Evolutionary conservation across 2,888 invertebrate species (phyloP).

Genomic region (Drosophila atroscutellata): DNA sequence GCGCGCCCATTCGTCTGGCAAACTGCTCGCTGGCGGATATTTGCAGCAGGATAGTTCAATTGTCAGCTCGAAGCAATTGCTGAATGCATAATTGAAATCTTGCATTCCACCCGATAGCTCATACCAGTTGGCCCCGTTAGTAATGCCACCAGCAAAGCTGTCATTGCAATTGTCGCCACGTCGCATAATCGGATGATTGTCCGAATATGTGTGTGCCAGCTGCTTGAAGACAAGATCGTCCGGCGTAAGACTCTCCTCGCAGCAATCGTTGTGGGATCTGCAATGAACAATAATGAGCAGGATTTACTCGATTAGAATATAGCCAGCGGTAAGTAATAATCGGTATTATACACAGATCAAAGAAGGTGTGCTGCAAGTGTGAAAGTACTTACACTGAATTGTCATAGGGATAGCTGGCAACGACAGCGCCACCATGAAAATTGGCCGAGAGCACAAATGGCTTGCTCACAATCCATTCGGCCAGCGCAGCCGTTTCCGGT

Average conservation of each 20-base stretch:
- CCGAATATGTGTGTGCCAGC: conserved; percentile 91
- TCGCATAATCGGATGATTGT: conserved; percentile 91
- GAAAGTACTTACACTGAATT: conserved; percentile 88
- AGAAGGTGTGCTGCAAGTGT: background rate
- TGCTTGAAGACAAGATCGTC: conserved; percentile 93
- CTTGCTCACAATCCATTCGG: conserved; percentile 93
- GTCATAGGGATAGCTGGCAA: conserved; percentile 99
- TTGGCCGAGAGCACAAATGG: conserved; percentile 98
- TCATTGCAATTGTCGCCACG: conserved; percentile 91
- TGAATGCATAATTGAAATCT: conserved; percentile 98
- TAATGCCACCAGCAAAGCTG: conserved; percentile 91
- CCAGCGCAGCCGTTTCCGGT: conserved; percentile 94
- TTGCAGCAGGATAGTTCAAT: conserved; percentile 98
- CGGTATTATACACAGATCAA: background rate
- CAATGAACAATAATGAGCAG: conserved; percentile 1
- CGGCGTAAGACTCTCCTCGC: conserved; percentile 91
- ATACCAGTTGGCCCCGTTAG: conserved; percentile 97
- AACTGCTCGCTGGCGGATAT: conserved; percentile 90
- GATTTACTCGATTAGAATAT: background rate
- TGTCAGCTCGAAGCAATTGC: conserved; percentile 98
- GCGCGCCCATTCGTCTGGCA: conserved; percentile 92
- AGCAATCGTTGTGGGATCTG: conserved; percentile 87
- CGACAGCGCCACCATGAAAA: conserved; percentile 97
- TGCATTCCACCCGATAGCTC: conserved; percentile 97
- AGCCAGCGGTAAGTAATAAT: background rate